Conservation (phyloP, 1,140 invertebrate genomes). For the Anagrus nilaparvatae region DNA sequence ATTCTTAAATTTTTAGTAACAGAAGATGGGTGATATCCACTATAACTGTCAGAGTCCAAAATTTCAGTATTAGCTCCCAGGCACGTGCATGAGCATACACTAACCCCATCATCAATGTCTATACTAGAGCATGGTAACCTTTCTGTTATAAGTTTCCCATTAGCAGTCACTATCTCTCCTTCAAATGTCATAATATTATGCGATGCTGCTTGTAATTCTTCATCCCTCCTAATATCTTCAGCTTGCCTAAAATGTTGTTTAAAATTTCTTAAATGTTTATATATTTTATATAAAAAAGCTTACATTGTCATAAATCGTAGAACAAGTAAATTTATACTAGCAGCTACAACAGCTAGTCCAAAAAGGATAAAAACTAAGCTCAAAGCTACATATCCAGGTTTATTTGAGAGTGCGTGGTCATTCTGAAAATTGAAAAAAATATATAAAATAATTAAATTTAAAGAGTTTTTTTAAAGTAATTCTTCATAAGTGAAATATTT, state of each 20-base stretch:
- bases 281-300: too few species aligned
- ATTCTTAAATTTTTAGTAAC: conserved; percentile 33
- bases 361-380: conserved; percentile 97
- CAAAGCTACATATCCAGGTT: conserved; percentile 92
- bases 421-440: too few species aligned
- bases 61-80: conserved; percentile 38
- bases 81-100: conserved; percentile 64
- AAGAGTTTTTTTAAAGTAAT: too few species aligned
- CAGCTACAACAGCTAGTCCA: conserved; percentile 93
- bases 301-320: conserved; percentile 95
- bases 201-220: conserved; percentile 62
- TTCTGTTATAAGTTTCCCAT: conserved; percentile 51
- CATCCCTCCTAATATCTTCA: conserved; percentile 77
- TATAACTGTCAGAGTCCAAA: conserved; percentile 32
- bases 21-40: conserved; percentile 36
- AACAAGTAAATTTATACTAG: conserved; percentile 95
- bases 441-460: too few species aligned
- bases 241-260: conserved; percentile 58
- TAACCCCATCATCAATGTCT: conserved; percentile 49
- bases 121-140: conserved; percentile 45
- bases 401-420: conserved; percentile 82
- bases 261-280: too few species aligned
- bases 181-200: conserved; percentile 68
- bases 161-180: conserved; percentile 68
- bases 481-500: too few species aligned